These are phyloP conservation scores for Luperina nickerlii DNA, from an alignment of 2,888 invertebrate species.

Conservation along the genomic window DNA sequence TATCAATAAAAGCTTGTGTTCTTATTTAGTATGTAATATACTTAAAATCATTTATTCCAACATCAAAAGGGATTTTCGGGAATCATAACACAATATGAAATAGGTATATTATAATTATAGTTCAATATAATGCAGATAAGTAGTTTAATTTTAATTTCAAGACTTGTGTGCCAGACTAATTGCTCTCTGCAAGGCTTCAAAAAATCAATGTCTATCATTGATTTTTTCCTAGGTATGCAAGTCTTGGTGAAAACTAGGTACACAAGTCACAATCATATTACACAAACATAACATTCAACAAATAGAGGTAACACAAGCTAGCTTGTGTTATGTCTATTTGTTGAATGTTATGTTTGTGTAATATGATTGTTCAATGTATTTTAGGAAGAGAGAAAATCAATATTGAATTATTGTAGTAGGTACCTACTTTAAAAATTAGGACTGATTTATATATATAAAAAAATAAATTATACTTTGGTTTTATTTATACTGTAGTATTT, in stretches of 20 bases:
- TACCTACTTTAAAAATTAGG: neutral
- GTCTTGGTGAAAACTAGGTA: neutral
- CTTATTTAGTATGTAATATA: neutral
- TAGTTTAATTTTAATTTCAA: conserved; percentile 9
- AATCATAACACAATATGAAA: neutral
- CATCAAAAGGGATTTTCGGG: neutral
- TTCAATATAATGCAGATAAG: neutral
- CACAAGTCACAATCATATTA: no score
- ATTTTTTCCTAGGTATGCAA: neutral
- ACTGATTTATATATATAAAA: conserved; percentile 20
- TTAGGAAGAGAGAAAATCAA: neutral
- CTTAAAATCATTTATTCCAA: conserved; percentile 19
- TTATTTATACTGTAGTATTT: conserved; percentile 21
- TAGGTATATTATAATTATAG: no score
- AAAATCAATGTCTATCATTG: neutral
- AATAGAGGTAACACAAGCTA: no score
- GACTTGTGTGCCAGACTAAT: conserved; percentile 10
- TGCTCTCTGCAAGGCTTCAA: neutral
- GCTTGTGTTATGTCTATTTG: no score
- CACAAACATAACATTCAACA: no score
- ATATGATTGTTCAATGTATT: neutral
- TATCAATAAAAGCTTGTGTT: neutral
- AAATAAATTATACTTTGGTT: neutral
- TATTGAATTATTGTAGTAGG: conserved; percentile 2
- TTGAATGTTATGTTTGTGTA: no score